These are phyloP conservation scores for Anniella stebbinsi DNA, from an alignment of 2,797 vertebrate species.

Conservation along the genomic window DNA sequence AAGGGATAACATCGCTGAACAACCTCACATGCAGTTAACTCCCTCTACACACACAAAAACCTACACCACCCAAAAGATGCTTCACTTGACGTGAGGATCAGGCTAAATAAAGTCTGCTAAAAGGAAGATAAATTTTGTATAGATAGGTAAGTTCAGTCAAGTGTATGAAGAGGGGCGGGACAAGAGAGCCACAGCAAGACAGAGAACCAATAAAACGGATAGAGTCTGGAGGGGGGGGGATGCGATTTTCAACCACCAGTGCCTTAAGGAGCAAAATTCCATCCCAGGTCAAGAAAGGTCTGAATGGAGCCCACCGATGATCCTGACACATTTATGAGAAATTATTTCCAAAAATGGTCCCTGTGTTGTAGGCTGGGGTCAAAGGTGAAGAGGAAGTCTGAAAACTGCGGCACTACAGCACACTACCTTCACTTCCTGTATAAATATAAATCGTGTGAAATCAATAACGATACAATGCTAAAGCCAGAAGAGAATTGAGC, in stretches of 20 bases:
- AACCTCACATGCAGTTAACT: too few relatives aligned
- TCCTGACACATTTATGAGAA: neutral
- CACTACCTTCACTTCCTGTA: neutral
- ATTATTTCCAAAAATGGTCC: neutral
- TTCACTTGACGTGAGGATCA: too few relatives aligned
- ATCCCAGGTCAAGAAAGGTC: neutral
- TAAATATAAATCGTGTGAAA: neutral
- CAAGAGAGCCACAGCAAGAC: too few relatives aligned
- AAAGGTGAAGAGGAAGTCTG: neutral
- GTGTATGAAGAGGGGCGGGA: too few relatives aligned
- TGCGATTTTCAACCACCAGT: neutral
- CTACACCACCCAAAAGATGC: too few relatives aligned
- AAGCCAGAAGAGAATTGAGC: rapidly evolving
- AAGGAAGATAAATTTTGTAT: too few relatives aligned
- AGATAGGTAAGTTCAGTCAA: too few relatives aligned
- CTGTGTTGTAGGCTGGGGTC: neutral
- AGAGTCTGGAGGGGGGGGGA: neutral
- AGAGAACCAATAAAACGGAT: neutral
- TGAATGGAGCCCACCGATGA: too few relatives aligned
- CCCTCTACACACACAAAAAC: too few relatives aligned
- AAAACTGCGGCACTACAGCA: too few relatives aligned
- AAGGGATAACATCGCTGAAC: too few relatives aligned
- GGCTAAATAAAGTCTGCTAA: too few relatives aligned
- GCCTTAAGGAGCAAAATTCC: neutral
- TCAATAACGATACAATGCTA: neutral